Conservation (phyloP, 2,888 invertebrate genomes). For the Biston stratarius region DNA sequence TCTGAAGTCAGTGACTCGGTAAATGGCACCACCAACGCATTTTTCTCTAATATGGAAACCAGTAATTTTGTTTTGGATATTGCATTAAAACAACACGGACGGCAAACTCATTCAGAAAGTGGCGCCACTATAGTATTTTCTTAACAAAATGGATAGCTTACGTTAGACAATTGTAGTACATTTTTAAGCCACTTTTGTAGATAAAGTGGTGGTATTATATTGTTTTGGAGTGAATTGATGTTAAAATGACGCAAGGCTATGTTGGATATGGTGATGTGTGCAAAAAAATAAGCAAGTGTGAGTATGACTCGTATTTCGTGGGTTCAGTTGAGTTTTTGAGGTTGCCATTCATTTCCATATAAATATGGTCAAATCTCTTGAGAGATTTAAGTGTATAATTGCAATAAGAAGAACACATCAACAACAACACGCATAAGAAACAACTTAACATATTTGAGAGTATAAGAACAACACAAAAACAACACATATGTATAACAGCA, state of each 20-base stretch:
- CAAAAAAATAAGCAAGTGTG: constrained; percentile 14
- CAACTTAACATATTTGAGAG: too few relatives aligned
- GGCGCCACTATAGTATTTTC: not conserved
- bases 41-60: constrained; percentile 30
- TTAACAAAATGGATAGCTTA: not conserved
- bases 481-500: too few relatives aligned
- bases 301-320: not conserved
- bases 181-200: not conserved
- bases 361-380: too few relatives aligned
- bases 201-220: not conserved
- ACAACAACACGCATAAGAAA: too few relatives aligned
- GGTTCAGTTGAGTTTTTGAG: not conserved
- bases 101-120: not conserved
- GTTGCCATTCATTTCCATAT: not conserved
- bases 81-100: constrained; percentile 30
- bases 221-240: constrained; percentile 29
- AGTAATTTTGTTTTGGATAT: constrained; percentile 37
- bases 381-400: too few relatives aligned
- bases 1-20: constrained; percentile 39
- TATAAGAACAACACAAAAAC: too few relatives aligned
- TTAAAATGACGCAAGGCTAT: constrained; percentile 30
- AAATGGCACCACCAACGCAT: constrained; percentile 43
- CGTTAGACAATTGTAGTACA: not conserved
- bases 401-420: too few relatives aligned
- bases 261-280: constrained; percentile 26